Evolutionary conservation across 2,888 invertebrate species (phyloP).

Genomic region (Agriotes lineatus): DNA sequence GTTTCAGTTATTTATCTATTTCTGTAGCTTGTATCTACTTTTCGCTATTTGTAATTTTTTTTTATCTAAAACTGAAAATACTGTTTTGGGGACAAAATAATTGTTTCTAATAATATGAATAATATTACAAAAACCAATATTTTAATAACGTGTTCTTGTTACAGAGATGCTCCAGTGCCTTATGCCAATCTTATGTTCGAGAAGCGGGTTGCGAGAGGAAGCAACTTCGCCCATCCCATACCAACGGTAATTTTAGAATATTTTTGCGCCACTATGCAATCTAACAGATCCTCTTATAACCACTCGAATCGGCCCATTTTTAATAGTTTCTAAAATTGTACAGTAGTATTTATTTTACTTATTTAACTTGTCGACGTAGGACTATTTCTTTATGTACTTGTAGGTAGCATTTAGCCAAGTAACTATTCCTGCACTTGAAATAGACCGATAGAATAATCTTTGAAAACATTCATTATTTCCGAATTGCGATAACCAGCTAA

Average conservation of each 20-base stretch:
- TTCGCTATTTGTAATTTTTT: too few relatives aligned
- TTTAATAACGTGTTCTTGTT: slow-evolving; percentile 1
- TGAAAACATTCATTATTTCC: too few relatives aligned
- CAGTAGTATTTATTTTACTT: background rate
- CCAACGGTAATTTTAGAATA: slow-evolving; percentile 63
- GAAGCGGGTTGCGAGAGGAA: slow-evolving; percentile 86
- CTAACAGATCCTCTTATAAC: background rate
- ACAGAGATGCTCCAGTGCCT: slow-evolving; percentile 68
- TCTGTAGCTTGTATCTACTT: too few relatives aligned
- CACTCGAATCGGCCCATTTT: slow-evolving; percentile 46
- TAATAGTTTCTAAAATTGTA: background rate
- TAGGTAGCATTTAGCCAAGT: background rate
- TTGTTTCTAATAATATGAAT: too few relatives aligned
- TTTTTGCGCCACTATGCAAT: too few relatives aligned
- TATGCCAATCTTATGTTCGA: slow-evolving; percentile 93
- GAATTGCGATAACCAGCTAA: too few relatives aligned
- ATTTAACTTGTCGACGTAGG: background rate
- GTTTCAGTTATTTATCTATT: too few relatives aligned
- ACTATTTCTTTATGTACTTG: background rate
- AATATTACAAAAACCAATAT: too few relatives aligned
- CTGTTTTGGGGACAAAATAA: too few relatives aligned
- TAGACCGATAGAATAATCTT: too few relatives aligned
- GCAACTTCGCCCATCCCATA: slow-evolving; percentile 74
- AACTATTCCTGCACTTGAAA: background rate
- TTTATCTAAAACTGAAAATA: too few relatives aligned